Conservation (phyloP, 2,888 invertebrate genomes). For the Dromius quadrimaculatus region DNA sequence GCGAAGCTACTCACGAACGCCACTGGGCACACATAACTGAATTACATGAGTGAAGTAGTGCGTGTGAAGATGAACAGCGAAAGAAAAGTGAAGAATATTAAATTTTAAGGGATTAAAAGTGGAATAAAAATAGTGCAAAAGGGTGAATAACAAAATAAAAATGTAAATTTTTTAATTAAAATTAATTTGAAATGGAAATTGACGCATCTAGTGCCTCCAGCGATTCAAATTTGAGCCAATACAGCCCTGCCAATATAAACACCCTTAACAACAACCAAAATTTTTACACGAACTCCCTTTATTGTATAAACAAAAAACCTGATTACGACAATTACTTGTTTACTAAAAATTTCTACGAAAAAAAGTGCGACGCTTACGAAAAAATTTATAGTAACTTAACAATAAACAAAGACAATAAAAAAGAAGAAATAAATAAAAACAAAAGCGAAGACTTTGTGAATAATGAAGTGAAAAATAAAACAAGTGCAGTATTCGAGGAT, state of each 20-base stretch:
- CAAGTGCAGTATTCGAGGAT: conserved; percentile 54
- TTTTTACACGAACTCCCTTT: conserved; percentile 59
- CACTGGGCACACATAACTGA: conserved; percentile 33
- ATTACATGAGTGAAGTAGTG: conserved; percentile 45
- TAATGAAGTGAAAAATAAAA: conserved; percentile 54
- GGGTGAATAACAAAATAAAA: not conserved
- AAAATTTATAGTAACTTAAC: conserved; percentile 40
- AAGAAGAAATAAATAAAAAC: conserved; percentile 46
- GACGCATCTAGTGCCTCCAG: conserved; percentile 63
- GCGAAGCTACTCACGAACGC: conserved; percentile 7
- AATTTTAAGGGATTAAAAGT: too few species aligned
- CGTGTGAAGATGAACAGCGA: conserved; percentile 3
- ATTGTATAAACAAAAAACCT: conserved; percentile 59
- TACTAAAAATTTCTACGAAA: conserved; percentile 55
- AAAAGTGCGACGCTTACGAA: conserved; percentile 54
- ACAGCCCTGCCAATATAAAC: conserved; percentile 55
- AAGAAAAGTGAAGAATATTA: not conserved
- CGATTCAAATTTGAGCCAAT: conserved; percentile 62
- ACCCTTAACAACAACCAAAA: conserved; percentile 57
- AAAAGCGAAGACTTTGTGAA: conserved; percentile 53
- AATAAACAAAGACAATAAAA: conserved; percentile 20
- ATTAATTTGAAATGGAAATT: conserved; percentile 58
- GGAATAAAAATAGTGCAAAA: not conserved
- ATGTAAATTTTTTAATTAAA: not conserved
- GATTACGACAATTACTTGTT: conserved; percentile 60